Conservation (phyloP, 2,797 vertebrate species). For the Fistularia commersonii region DNA sequence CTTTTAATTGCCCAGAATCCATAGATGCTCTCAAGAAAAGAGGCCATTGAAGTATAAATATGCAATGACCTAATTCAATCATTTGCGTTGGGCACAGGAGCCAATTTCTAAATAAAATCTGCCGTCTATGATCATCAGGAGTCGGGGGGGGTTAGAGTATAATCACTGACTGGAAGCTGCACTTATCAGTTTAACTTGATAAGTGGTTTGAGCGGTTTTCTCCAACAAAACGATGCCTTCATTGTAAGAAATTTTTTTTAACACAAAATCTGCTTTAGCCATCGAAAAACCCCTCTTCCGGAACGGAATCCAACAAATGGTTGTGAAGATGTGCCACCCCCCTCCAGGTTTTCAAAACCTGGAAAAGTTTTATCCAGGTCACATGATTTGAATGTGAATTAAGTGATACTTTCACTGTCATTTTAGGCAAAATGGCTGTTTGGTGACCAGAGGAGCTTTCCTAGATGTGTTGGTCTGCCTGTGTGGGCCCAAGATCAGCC, state of each 20-base stretch:
- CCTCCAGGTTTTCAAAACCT: too few species aligned
- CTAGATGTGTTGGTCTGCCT: constrained; percentile 83
- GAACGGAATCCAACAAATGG: constrained; percentile 1
- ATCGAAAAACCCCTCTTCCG: background rate
- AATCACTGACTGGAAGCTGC: constrained; percentile 25
- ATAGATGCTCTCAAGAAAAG: constrained; percentile 1
- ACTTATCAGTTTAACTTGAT: constrained; percentile 10
- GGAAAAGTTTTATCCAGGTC: too few species aligned
- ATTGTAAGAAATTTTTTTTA: constrained; percentile 5
- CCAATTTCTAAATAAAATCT: constrained; percentile 10
- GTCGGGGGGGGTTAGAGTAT: background rate
- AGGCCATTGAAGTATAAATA: constrained; percentile 3
- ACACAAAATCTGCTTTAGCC: background rate
- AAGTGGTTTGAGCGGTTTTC: constrained; percentile 3
- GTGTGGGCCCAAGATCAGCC: constrained; percentile 56
- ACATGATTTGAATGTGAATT: too few species aligned
- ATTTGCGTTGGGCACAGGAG: constrained; percentile 28
- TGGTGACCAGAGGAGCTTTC: constrained; percentile 88
- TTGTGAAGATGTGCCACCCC: too few species aligned
- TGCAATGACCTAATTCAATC: constrained; percentile 13
- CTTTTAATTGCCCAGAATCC: background rate
- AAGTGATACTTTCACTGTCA: constrained; percentile 2
- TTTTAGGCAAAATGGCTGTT: constrained; percentile 82
- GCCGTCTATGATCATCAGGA: constrained; percentile 19
- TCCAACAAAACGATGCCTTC: constrained; percentile 13